Percentiles rank a stretch among this genome's conserved stretches.
Evolutionary conservation across 2,113 vertebrate genomes (phyloP).

Genomic region (Leptobrachium ailaonicum): DNA sequence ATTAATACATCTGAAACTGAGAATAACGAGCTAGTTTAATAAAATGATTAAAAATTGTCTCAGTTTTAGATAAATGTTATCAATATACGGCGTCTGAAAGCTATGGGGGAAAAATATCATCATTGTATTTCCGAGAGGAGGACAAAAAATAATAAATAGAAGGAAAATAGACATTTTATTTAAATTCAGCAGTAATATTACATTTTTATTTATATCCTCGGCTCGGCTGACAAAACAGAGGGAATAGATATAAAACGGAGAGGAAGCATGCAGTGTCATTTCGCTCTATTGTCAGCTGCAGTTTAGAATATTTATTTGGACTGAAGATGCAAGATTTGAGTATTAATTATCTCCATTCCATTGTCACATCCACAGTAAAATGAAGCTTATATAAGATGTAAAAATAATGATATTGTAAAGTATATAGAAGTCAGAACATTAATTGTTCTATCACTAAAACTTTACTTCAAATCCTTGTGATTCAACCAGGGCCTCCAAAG

Average conservation of each 20-base stretch:
- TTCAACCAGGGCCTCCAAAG: no score
- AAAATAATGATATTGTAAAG: constrained; percentile 29
- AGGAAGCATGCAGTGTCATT: constrained; percentile 11
- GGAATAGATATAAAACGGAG: neutral
- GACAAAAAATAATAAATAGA: neutral
- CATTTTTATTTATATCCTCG: constrained; percentile 9
- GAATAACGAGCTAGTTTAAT: neutral
- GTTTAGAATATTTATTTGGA: constrained; percentile 15
- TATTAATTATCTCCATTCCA: constrained; percentile 20
- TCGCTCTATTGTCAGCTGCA: constrained; percentile 15
- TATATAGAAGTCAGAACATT: neutral
- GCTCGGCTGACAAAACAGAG: constrained; percentile 12
- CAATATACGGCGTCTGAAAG: neutral
- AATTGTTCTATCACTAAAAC: neutral
- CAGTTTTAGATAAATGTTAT: constrained; percentile 5
- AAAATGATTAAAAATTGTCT: constrained; percentile 11
- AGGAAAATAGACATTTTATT: constrained; percentile 14
- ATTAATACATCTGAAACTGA: neutral
- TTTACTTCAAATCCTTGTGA: neutral
- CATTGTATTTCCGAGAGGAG: constrained; percentile 6
- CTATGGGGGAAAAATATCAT: neutral
- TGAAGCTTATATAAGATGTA: constrained; percentile 22
- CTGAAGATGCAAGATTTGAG: constrained; percentile 29
- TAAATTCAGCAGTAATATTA: constrained; percentile 29
- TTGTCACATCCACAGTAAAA: constrained; percentile 17